Conservation (phyloP, 2,113 vertebrate species). For the Notechis scutatus region DNA sequence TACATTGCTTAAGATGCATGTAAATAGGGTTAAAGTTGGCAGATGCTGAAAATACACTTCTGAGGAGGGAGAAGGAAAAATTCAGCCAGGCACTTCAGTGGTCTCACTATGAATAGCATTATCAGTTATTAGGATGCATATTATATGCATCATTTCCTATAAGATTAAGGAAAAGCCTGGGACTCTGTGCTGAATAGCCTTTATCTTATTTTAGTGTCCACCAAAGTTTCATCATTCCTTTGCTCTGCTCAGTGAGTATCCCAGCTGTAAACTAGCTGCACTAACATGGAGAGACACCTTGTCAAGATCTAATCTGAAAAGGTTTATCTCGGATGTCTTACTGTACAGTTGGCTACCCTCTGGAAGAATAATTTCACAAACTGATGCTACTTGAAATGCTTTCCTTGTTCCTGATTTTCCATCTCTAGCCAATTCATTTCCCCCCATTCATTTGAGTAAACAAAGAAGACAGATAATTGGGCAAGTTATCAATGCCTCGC, state of each 20-base stretch:
- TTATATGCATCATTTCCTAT: not conserved
- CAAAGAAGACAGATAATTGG: conserved; percentile 34
- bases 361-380: conserved; percentile 24
- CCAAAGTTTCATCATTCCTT: not conserved
- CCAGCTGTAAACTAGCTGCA: not conserved
- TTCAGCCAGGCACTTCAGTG: not conserved
- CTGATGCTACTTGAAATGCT: conserved; percentile 35
- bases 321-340: not conserved
- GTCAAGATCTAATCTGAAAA: not conserved
- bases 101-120: not conserved
- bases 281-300: not conserved
- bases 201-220: not conserved
- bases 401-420: not conserved
- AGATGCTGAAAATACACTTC: not conserved
- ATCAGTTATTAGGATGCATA: not conserved
- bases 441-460: conserved; percentile 43
- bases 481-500: conserved; percentile 41
- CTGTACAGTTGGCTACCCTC: conserved; percentile 25
- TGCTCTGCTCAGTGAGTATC: not conserved
- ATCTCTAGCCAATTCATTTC: conserved; percentile 53
- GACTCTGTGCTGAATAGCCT: not conserved
- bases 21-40: not conserved
- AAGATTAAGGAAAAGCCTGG: not conserved
- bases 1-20: not conserved
- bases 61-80: not conserved